Percentiles rank a stretch among this genome's conserved stretches.
Conservation (phyloP, 2,888 invertebrate species). For the Meghimatium bilineatum region DNA sequence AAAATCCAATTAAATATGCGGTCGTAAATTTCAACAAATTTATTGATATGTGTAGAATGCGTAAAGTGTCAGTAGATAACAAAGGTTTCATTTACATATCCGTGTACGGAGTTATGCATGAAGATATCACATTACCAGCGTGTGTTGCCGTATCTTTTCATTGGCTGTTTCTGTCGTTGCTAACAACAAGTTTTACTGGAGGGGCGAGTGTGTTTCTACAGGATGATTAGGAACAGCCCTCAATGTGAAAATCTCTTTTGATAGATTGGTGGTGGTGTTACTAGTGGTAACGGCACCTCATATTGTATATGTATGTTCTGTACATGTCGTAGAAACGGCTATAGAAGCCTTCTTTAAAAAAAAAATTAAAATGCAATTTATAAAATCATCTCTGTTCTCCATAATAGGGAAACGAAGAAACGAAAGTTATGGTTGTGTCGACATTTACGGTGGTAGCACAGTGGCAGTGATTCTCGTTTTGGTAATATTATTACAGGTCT, state of each 20-base stretch:
- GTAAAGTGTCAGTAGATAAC: neutral
- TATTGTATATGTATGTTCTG: neutral
- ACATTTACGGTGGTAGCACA: neutral
- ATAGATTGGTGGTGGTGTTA: neutral
- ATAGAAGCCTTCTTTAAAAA: neutral
- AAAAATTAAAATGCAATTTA: no score
- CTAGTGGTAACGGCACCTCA: neutral
- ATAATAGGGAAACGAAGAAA: neutral
- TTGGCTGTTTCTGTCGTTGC: neutral
- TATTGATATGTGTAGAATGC: neutral
- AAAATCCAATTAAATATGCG: neutral
- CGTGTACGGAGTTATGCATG: neutral
- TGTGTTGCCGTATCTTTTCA: no score
- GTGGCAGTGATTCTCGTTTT: neutral
- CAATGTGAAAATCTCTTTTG: no score
- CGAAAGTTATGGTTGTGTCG: neutral
- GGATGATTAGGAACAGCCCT: no score
- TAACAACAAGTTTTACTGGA: neutral
- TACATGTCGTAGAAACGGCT: neutral
- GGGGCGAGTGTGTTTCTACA: no score
- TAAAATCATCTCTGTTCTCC: no score
- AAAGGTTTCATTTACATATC: neutral
- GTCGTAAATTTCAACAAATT: neutral
- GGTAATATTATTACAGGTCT: neutral
- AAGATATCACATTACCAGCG: neutral